phyloP scores from a whole-genome alignment of 2,797 vertebrate genomes.

The Chloroceryle inda region DNA sequence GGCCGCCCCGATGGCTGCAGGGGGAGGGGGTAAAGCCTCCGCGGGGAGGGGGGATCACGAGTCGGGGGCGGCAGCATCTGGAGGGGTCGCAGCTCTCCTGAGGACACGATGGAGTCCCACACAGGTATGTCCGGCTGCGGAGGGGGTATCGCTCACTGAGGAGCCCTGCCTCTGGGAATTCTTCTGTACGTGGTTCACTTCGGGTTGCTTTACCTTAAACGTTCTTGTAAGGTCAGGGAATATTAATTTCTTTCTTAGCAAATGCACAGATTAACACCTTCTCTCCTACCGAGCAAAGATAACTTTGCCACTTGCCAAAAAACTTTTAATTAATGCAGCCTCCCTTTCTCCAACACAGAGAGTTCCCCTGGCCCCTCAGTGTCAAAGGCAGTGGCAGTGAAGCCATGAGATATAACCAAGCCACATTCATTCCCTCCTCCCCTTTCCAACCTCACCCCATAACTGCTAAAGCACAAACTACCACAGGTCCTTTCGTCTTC shows the following conservation, averaged over 20 bases:
- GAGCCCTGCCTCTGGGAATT: background rate
- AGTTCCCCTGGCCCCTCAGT: background rate
- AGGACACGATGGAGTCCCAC: fast-evolving
- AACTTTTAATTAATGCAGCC: background rate
- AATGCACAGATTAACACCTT: background rate
- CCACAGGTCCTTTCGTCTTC: background rate
- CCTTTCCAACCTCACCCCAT: fast-evolving
- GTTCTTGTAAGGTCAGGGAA: background rate
- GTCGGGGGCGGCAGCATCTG: too few species aligned
- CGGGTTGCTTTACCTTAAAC: background rate
- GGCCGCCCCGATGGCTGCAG: background rate
- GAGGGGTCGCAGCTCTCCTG: background rate
- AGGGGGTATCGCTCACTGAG: background rate
- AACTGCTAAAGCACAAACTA: fast-evolving
- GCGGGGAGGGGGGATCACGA: fast-evolving
- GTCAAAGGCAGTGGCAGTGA: background rate
- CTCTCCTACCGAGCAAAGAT: background rate
- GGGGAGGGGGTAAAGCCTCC: background rate
- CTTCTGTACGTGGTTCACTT: fast-evolving
- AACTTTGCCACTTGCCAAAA: background rate
- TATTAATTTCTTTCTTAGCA: background rate
- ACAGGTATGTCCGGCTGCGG: background rate
- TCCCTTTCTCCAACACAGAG: background rate
- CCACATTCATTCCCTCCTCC: background rate
- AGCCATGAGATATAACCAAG: background rate